A percentile compares a stretch with the other conserved stretches of the same genome.
phyloP scores from a whole-genome alignment of 2,888 invertebrate species.

The Watsonalla binaria region DNA sequence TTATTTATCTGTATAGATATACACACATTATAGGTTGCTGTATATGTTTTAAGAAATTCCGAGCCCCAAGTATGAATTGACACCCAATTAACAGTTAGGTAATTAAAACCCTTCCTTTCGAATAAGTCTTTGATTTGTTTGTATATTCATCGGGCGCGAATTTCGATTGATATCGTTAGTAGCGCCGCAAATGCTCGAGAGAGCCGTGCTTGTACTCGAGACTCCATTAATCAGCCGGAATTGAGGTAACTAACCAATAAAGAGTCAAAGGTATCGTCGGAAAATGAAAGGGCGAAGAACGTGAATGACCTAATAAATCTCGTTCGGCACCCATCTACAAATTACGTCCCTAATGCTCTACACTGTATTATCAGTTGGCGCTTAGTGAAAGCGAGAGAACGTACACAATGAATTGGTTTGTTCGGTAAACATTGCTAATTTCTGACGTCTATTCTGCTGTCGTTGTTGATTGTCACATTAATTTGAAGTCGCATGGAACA shows the following conservation, averaged over 20 bases:
- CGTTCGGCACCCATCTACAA: conserved; percentile 14
- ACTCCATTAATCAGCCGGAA: conserved; percentile 12
- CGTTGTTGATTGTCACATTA: neutral
- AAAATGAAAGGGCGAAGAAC: conserved; percentile 13
- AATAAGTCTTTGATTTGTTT: neutral
- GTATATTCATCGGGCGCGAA: neutral
- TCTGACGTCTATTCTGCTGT: neutral
- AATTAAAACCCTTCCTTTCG: neutral
- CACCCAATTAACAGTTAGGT: neutral
- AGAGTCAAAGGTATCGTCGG: conserved; percentile 14
- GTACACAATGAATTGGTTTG: neutral
- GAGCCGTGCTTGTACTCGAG: neutral
- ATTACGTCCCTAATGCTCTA: neutral
- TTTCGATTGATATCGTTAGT: neutral
- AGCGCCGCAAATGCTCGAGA: neutral
- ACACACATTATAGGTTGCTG: too few relatives aligned
- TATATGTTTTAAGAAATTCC: neutral
- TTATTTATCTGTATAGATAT: too few relatives aligned
- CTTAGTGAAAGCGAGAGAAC: neutral
- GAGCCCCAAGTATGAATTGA: neutral
- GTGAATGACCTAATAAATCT: conserved; percentile 18
- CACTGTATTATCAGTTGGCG: neutral
- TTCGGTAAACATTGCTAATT: neutral
- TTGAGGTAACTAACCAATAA: conserved; percentile 19
- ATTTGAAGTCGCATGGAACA: neutral